Evolutionary conservation across 2,888 invertebrate species (phyloP), one percentile per base, ranked within the genome.

Genomic region (Bellardia bayeri): DNA sequence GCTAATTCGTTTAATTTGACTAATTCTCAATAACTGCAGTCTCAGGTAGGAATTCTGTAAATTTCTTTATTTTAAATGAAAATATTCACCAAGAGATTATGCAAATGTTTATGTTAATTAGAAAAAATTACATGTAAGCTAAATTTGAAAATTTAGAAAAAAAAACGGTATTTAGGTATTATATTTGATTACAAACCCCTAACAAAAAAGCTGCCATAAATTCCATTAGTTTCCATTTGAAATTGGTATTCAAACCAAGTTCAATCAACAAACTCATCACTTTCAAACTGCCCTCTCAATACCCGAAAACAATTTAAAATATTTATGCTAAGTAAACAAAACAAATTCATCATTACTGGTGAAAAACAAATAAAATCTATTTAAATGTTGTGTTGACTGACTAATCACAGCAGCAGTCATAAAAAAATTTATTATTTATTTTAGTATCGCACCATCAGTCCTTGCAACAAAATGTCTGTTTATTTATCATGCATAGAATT

Each of bases 361-460:
- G 61, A 16, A 71, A 83, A 76, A 40, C 7, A 76, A 56, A 76
- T 69, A 83, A 63, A 71, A 37, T 69, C 40, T 54, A 71, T 56
- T 69, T 54, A 69, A 74, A 76, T 76, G 5, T 51, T 8, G 51
- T 63, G 45, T 76, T 74, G 45, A 82, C 82, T 76, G 16, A 63
- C 51, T 83, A 76, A 83, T 82, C 45, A 51, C 68, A 82, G 61
- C 61, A 40, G 49, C 37, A 56, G 56, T 11, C 16, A 49, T 56
- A 16, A 74, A 49, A 68, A 23, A 42, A 66, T 66, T 66, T 11
- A 66, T 45, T 45, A 74, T 45, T 58, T 23, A 30, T 51, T 51
- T 72, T n/a, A 58, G 45, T 3, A 51, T 14, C 45, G n/a, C n/a
- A 23, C 4, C 49, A n/a, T 40, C 49, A 13, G 45, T 45, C 11